Percentiles rank a stretch among this genome's conserved stretches.
phyloP scores from a whole-genome alignment of 37 sponge, comb jelly and placozoan genomes.

The Chondrosia reniformis region DNA sequence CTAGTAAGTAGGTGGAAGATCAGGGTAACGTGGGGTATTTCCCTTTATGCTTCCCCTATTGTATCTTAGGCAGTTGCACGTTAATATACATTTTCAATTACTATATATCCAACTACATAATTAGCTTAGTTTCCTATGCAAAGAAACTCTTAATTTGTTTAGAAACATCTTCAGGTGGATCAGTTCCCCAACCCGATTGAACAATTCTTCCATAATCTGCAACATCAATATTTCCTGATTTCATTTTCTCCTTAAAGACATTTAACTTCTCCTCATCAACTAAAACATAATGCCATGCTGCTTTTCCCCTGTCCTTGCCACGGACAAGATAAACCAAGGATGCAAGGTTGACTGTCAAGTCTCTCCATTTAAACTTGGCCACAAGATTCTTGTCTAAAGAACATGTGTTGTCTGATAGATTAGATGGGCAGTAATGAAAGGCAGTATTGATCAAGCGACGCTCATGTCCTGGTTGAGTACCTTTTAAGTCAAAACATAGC shows the following conservation, averaged over 20 bases:
- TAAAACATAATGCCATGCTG: slow-evolving; percentile 66
- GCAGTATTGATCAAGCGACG: too few relatives aligned
- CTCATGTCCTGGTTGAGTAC: too few relatives aligned
- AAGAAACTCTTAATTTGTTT: background rate
- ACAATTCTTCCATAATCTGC: slow-evolving; percentile 57
- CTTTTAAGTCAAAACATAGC: too few relatives aligned
- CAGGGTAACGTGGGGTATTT: too few relatives aligned
- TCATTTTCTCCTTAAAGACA: background rate
- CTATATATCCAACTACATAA: too few relatives aligned
- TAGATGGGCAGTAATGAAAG: too few relatives aligned
- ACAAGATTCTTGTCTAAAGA: background rate
- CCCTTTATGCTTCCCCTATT: too few relatives aligned
- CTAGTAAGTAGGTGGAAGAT: too few relatives aligned
- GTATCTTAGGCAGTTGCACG: too few relatives aligned
- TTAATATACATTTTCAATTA: too few relatives aligned
- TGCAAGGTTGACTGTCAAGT: background rate
- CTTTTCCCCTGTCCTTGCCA: slow-evolving; percentile 8
- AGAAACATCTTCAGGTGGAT: slow-evolving; percentile 50
- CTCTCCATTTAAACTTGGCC: background rate
- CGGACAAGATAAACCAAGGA: slow-evolving; percentile 14
- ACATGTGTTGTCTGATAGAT: too few relatives aligned
- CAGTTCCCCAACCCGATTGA: slow-evolving; percentile 67
- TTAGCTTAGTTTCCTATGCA: background rate
- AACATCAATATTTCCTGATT: slow-evolving; percentile 27
- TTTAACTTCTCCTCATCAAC: slow-evolving; percentile 43